phyloP scores from a whole-genome alignment of 2,113 vertebrate genomes.

The Phalacrocorax pelagicus region DNA sequence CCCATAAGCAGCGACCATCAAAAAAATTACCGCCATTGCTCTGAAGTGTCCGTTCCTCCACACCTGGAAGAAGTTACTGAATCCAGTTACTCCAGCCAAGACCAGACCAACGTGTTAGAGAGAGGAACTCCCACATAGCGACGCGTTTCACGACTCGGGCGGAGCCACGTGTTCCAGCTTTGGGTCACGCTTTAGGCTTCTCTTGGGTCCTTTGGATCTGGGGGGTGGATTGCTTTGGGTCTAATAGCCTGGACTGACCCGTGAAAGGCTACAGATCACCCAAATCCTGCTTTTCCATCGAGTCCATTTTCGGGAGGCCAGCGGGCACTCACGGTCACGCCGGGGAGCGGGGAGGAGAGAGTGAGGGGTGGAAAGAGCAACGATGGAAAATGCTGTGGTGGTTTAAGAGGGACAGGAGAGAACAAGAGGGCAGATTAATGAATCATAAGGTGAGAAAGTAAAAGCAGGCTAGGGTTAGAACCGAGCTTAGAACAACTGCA shows the following conservation, averaged over 20 bases:
- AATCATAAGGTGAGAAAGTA: background rate
- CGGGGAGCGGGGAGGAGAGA: background rate
- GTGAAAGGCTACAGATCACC: accelerated
- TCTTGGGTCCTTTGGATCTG: background rate
- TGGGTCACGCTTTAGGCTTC: background rate
- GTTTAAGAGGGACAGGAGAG: background rate
- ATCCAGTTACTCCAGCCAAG: background rate
- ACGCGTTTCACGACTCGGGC: background rate
- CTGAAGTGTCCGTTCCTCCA: background rate
- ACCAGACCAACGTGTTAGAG: accelerated
- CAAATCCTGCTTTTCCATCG: background rate
- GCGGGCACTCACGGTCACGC: no score
- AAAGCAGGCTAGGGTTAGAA: background rate
- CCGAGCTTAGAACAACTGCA: background rate
- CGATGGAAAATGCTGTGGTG: background rate
- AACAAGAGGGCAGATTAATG: background rate
- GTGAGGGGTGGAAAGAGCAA: background rate
- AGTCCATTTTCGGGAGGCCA: background rate
- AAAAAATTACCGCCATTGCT: background rate
- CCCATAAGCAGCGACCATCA: background rate
- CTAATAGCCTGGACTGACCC: no score
- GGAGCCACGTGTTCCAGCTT: background rate
- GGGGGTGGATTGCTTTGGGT: background rate
- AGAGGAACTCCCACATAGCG: background rate
- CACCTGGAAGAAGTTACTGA: background rate